Conservation (phyloP, 2,797 vertebrate species). For the Microctenopoma lineatum region DNA sequence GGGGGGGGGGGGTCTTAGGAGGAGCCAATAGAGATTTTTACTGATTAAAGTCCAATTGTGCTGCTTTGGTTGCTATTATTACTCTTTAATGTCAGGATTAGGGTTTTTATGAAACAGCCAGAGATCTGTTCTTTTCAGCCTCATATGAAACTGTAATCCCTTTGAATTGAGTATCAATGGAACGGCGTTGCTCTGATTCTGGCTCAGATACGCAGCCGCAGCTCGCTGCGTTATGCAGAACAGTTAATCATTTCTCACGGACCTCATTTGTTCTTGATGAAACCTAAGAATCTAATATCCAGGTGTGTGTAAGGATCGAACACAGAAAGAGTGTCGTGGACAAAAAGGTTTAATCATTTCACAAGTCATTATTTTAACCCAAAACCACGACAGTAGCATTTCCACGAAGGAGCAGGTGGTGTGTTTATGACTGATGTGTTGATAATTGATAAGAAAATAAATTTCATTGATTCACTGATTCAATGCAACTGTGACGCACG, state of each 20-base stretch:
- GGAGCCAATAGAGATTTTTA: slow-evolving; percentile 3
- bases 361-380: too few relatives aligned
- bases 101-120: background rate
- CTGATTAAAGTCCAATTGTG: slow-evolving; percentile 3
- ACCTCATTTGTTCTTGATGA: too few relatives aligned
- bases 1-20: background rate
- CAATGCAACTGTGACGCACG: too few relatives aligned
- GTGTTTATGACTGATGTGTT: too few relatives aligned
- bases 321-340: too few relatives aligned
- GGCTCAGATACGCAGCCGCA: background rate
- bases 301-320: too few relatives aligned
- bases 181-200: background rate
- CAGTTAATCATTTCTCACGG: background rate
- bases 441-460: too few relatives aligned
- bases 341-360: too few relatives aligned
- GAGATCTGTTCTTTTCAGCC: background rate
- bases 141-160: background rate
- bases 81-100: background rate
- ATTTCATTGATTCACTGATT: too few relatives aligned
- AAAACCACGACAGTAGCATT: too few relatives aligned
- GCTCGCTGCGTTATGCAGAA: background rate
- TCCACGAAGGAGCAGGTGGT: too few relatives aligned
- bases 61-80: background rate
- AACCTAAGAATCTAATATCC: too few relatives aligned
- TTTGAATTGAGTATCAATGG: background rate